Evolutionary conservation across 1,140 invertebrate genomes (phyloP).

Genomic region (Calliopsis andreniformis): DNA sequence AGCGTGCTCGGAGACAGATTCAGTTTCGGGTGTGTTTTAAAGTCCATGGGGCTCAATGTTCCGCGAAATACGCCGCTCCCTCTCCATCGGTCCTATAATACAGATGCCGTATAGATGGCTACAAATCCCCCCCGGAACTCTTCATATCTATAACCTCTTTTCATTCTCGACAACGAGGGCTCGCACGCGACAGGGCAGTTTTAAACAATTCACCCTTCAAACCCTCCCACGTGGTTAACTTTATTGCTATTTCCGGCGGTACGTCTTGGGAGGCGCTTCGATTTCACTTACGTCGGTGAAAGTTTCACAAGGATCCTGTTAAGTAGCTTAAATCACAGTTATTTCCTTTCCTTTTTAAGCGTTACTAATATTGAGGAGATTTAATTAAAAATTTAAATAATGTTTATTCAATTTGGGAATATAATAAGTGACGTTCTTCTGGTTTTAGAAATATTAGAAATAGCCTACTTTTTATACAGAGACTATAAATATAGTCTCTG

Average conservation of each 20-base stretch:
- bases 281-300: constrained; percentile 18
- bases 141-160: constrained; percentile 73
- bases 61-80: constrained; percentile 71
- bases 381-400: too few species aligned
- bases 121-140: constrained; percentile 71
- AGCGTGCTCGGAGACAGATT: constrained; percentile 53
- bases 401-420: too few species aligned
- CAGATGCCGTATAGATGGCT: constrained; percentile 67
- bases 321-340: too few species aligned
- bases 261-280: constrained; percentile 33
- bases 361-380: too few species aligned
- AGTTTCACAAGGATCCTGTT: neutral
- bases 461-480: too few species aligned
- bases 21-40: constrained; percentile 66
- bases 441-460: too few species aligned
- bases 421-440: too few species aligned
- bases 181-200: constrained; percentile 58
- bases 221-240: constrained; percentile 50
- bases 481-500: too few species aligned
- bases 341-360: too few species aligned
- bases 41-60: constrained; percentile 74
- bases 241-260: constrained; percentile 56
- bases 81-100: constrained; percentile 57
- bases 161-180: constrained; percentile 48
- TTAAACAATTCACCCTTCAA: constrained; percentile 71